These are phyloP conservation scores for Chaetodon auriga DNA, from an alignment of 2,113 vertebrate species.

Conservation along the genomic window DNA sequence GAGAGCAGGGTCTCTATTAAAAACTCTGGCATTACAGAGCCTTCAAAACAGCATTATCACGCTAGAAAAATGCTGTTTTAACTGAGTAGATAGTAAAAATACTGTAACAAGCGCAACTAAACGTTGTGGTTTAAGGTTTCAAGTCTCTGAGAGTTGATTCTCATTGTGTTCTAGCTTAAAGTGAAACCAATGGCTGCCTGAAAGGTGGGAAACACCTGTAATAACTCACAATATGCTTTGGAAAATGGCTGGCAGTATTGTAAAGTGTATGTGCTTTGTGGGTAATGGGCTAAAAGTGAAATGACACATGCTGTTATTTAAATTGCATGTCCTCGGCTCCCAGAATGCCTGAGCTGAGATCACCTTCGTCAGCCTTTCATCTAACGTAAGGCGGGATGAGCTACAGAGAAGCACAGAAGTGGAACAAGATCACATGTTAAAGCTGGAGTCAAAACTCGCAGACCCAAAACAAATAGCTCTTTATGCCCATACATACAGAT, in stretches of 20 bases:
- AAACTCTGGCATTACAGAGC: constrained; percentile 28
- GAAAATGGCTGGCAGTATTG: background rate
- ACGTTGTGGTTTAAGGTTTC: background rate
- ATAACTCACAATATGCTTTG: background rate
- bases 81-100: background rate
- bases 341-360: background rate
- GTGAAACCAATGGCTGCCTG: background rate
- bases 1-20: constrained; percentile 41
- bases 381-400: constrained; percentile 16
- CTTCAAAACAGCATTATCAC: background rate
- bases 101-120: background rate
- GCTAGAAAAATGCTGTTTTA: constrained; percentile 17
- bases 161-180: background rate
- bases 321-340: background rate
- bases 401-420: constrained; percentile 18
- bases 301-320: background rate
- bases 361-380: constrained; percentile 12
- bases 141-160: background rate
- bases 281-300: background rate
- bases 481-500: constrained; percentile 47
- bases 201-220: background rate
- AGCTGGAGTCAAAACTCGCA: constrained; percentile 25
- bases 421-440: constrained; percentile 57
- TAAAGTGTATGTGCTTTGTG: background rate
- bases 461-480: constrained; percentile 59